Conservation (phyloP, 2,888 invertebrate genomes). For the Nemoura dubitans region DNA sequence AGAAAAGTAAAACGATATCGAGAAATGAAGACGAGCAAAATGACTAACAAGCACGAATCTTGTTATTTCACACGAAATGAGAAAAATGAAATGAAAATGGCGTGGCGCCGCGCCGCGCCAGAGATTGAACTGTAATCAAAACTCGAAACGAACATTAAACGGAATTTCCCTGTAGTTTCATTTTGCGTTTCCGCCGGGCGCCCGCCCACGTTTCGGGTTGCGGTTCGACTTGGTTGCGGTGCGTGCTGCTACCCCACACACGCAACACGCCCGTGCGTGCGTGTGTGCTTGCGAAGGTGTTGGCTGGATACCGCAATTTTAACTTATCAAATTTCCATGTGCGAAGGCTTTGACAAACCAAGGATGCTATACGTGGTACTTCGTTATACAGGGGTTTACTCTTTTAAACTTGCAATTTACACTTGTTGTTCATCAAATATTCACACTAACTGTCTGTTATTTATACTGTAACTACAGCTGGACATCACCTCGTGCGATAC, state of each 20-base stretch:
- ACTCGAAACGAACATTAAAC: background rate
- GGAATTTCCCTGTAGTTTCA: background rate
- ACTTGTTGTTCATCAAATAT: background rate
- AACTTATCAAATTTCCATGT: background rate
- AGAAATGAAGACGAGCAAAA: background rate
- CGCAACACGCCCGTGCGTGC: background rate
- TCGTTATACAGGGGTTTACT: too few relatives aligned
- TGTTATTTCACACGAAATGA: background rate
- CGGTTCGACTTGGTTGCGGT: too few relatives aligned
- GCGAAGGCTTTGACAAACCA: background rate
- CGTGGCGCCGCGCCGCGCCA: background rate
- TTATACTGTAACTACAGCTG: background rate
- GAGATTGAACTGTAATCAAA: background rate
- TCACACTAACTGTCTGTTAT: background rate
- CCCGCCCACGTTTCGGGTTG: background rate
- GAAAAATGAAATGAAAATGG: background rate
- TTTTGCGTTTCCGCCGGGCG: conserved; percentile 2
- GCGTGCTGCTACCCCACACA: background rate
- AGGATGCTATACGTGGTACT: too few relatives aligned
- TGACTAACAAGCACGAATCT: background rate
- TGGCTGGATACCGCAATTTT: background rate
- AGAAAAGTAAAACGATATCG: background rate
- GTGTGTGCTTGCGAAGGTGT: background rate
- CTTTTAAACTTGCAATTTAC: background rate
- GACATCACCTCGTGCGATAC: background rate